Base-by-base conservation (phyloP, 1,140 invertebrate species). In the Lucilia cuprina region DNA sequence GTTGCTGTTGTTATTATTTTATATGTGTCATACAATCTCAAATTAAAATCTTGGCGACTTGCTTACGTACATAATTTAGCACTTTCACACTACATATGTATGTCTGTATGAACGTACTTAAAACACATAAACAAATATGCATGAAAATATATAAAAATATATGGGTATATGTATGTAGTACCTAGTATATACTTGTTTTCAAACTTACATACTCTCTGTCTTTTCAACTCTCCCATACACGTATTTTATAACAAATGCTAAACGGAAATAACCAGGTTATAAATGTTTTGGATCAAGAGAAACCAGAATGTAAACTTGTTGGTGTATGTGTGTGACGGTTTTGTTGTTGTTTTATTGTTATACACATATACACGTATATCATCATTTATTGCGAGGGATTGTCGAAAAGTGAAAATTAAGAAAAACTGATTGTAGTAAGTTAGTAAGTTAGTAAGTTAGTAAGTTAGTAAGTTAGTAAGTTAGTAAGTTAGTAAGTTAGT, bases 61-160 rank as follows among this genome's bases (percentile, higher is more conserved):
- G 77, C 77, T 80, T 80, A 80, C 77, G 77, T 80, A 80, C 77
- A 80, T 80, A 80, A 80, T 80, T 80, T 80, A 80, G 47, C 77
- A 80, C 77, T 80, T 80, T 80, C 77, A 80, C 41, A 21, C 77
- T 49, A 49, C 47, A 50, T 21, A 70, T 8, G 2, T 70, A 21
- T 25, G 21, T 9, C 2, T 25, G 21, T 19, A 7, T 41, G 8
- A 41, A 41, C 34, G 41, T 78, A 19, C 75, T 35, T 34, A 41
- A 30, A 55, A 13, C 50, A 55, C 50, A 55, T 55, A 55, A 55
- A 41, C 13, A 55, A 55, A 55, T 12, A 55, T 55, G 50, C 17
- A 55, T 41, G 41, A 14, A 17, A 55, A 55, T 55, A 55, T 55
- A 5, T 49, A 49, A 49, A 12, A 49, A 49, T 49, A 3, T 30